Conservation (phyloP, 2,797 vertebrate species). For the Fratercula arctica region DNA sequence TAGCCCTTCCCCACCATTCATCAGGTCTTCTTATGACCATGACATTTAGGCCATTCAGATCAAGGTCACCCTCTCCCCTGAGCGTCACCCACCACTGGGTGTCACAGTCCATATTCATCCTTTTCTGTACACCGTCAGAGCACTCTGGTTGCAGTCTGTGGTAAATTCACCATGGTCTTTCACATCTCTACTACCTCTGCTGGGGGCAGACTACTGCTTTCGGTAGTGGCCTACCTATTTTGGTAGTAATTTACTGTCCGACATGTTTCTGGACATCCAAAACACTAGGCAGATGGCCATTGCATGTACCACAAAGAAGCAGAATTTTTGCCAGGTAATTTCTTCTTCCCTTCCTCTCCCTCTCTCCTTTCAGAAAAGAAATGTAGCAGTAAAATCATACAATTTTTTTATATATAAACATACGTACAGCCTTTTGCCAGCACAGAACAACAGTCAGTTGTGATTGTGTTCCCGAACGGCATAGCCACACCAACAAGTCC, state of each 20-base stretch:
- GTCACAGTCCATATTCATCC: accelerated
- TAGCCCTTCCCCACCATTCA: accelerated
- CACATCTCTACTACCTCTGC: accelerated
- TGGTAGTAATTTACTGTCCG: neutral
- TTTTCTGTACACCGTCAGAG: accelerated
- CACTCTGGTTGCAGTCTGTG: accelerated
- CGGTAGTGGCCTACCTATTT: accelerated
- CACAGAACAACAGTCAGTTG: neutral
- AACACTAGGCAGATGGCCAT: accelerated
- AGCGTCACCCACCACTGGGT: accelerated
- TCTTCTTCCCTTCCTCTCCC: neutral
- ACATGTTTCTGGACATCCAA: neutral
- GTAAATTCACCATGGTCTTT: too few species aligned
- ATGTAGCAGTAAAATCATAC: accelerated
- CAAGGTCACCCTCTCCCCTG: neutral
- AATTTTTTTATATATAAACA: too few species aligned
- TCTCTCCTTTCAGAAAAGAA: neutral
- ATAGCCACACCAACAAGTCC: neutral
- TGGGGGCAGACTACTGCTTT: neutral
- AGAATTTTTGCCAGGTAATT: neutral
- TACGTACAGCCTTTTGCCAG: neutral
- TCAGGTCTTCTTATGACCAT: accelerated
- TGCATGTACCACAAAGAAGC: accelerated
- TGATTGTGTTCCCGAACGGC: accelerated
- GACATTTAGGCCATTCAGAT: accelerated